Base-by-base conservation (phyloP, 2,113 vertebrate species). In the Anguilla rostrata region DNA sequence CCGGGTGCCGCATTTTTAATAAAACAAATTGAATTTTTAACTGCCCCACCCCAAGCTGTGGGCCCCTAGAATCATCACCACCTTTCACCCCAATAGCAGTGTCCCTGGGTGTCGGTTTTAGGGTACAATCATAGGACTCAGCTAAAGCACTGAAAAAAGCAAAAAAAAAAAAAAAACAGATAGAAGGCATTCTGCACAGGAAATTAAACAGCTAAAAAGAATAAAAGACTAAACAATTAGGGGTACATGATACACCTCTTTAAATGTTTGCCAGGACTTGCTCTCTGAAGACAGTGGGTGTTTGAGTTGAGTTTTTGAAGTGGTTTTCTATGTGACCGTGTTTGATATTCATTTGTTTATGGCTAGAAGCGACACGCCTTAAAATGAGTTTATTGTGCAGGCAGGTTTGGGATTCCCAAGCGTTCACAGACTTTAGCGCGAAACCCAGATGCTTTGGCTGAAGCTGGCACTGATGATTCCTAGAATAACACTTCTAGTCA, bases 161-260 rank as follows among this genome's bases (percentile, higher is more conserved):
- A 34, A 39, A 80, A 81, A 81, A 81, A 81, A 81, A 6, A 2
- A 39, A 15, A 29, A 39, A 81, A 81, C 34, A 18, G 78, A 81
- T 81, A 40, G 40, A 81, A 81, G 78, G 39, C 34, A 41, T 81
- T 81, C 78, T 11, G 7, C 40, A 81, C 39, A 43, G 79, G 79
- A 81, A 41, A 81, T 81, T 81, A 81, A 81, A 81, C 79, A 41
- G 40, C 79, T 81, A 81, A 75, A n/a, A 34, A 34, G 26, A n/a
- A 6, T 11, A n/a, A 75, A n/a, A 26, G 2, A n/a, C 5, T 34
- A 7, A 34, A 18, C 79, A 41, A 18, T 81, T 81, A 43, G 39
- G n/a, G 18, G 5, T 39, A 81, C 22, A 43, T 43, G 43, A 41
- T 81, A 5, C 39, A 39, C 39, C 79, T 46, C 79, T 43, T 81